Base-by-base conservation (phyloP, 2,888 invertebrate species). In the Folsomia candida region DNA sequence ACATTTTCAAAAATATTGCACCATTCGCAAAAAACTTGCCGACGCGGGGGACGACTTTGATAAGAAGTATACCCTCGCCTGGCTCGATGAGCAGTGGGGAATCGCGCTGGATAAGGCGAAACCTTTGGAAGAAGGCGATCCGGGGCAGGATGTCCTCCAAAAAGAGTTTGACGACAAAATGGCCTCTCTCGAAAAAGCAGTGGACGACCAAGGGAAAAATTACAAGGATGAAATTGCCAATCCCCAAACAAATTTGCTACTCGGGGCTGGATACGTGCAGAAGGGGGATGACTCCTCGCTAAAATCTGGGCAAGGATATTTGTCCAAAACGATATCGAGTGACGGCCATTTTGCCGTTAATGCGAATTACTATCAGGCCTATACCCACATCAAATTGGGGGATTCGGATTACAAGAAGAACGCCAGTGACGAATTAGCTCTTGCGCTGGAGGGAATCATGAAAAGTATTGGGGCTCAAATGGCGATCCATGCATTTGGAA, bases 1-100 rank as follows among this genome's bases (percentile, higher is more conserved):
- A 18, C 54, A 72, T 2, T 74, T 72, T 26, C 1, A 27, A 14
- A 54, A 62, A 14, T 74, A 71, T 47, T 67, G 57, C 28, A 22
- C 20, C 18, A 20, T 61, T 27, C 57, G 57, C 6, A 57, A 57
- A n/a, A 57, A 22, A 6, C 6, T 6, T 11, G 11, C 11, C 20
- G 57, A 22, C n/a, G 57, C 14, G 11, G 11, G 6, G 57, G 22
- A 11, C 6, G 57, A 57, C 6, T 11, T 6, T 22, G 57, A n/a
- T 6, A n/a, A 11, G 6, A n/a, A 6, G 6, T n/a, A 57, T 20
- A n/a, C 14, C 22, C 22, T 57, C 14, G 11, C 57, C 22, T 11
- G n/a, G n/a, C 57, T 57, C 9, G 57, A 57, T 57, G 57, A 63
- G 29, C 28, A n/a, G 20, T 25, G 29, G 27, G 63, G 29, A 28